A percentile compares a stretch with the other conserved stretches of the same genome.
phyloP scores from a whole-genome alignment of 2,888 invertebrate genomes.

The Netelia melanura region DNA sequence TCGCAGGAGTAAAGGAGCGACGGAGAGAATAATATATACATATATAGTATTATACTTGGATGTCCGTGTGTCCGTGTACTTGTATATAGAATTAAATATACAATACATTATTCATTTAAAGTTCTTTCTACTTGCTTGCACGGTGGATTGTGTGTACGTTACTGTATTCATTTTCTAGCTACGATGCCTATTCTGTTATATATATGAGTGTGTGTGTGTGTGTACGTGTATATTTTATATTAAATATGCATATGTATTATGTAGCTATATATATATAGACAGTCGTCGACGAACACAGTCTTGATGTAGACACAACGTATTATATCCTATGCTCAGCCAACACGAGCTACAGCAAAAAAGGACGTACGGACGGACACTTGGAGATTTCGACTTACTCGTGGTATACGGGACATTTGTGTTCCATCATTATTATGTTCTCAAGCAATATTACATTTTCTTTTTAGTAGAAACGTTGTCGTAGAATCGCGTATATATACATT shows the following conservation, averaged over 20 bases:
- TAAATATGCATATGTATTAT: slow-evolving; percentile 34
- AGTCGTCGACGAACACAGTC: slow-evolving; percentile 32
- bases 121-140: slow-evolving; percentile 83
- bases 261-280: slow-evolving; percentile 13
- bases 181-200: slow-evolving; percentile 23
- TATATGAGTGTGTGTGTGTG: slow-evolving; percentile 38
- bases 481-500: neutral
- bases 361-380: slow-evolving; percentile 41
- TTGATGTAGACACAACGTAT: slow-evolving; percentile 66
- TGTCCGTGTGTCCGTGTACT: slow-evolving; percentile 64
- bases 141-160: slow-evolving; percentile 77
- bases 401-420: neutral
- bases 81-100: slow-evolving; percentile 84
- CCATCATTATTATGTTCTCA: too few relatives aligned
- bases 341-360: slow-evolving; percentile 46
- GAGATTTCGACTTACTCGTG: slow-evolving; percentile 34
- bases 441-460: neutral
- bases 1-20: slow-evolving; percentile 63
- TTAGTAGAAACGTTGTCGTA: neutral
- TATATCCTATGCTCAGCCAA: slow-evolving; percentile 61
- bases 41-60: slow-evolving; percentile 52
- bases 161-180: slow-evolving; percentile 70
- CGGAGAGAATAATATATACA: slow-evolving; percentile 46
- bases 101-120: slow-evolving; percentile 85
- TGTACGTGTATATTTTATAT: slow-evolving; percentile 45